Evolutionary conservation across 2,113 vertebrate genomes (phyloP), one percentile per base, ranked within the genome.

Genomic region (Elaphurus davidianus): DNA sequence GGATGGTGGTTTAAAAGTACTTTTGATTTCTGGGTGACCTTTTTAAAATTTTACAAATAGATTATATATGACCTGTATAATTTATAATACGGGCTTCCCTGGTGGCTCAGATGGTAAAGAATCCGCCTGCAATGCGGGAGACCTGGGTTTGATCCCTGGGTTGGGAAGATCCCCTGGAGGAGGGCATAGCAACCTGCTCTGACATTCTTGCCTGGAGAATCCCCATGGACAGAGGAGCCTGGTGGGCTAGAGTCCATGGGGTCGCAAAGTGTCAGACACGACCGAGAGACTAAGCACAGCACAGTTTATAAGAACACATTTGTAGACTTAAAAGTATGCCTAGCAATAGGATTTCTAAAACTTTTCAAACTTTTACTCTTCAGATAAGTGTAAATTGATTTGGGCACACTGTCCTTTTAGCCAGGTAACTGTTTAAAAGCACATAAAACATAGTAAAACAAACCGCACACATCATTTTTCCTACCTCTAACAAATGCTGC

Each of bases 321-420:
- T 83, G 13, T 91, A 90, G 94, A 91, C 50, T 59, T 71, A 19
- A 91, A 84, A 59, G 10, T 62, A 91, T 90, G n/a, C 50, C 11
- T n/a, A 82, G 1, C 9, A 76, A 36, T n/a, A 57, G 17, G 50
- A 78, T 97, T 96, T 89, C 25, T 79, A 84, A 81, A 92, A 57
- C 13, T 76, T 76, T 90, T 62, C 33, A 54, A 19, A 57, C n/a
- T 54, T 93, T 67, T 6, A 81, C 8, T 50, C 23, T 11, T 27
- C 79, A 52, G 36, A 71, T 60, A 10, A 76, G 17, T 45, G 13
- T 36, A 87, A 60, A 81, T 60, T 89, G 82, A 94, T 40, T 93
- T 87, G 71, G 57, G 45, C 25, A 78, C 21, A 27, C 45, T 36
- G 14, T 28, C 40, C 54, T 89, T 91, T 93, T 64, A 79, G 47